Conservation (phyloP, 2,113 vertebrate species). For the Corythoichthys intestinalis region DNA sequence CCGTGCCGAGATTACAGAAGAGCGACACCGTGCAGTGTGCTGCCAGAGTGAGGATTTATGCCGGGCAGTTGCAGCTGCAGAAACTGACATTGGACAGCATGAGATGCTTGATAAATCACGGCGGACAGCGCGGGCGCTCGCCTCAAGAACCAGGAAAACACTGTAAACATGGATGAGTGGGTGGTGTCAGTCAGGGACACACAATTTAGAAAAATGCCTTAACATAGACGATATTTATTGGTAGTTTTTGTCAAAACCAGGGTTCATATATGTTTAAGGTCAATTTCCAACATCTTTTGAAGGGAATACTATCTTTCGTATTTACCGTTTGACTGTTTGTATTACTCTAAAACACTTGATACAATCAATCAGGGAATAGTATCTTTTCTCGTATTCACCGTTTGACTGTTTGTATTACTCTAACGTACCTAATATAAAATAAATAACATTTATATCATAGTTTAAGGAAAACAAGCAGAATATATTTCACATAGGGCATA, state of each 20-base stretch:
- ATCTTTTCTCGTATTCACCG: too few species aligned
- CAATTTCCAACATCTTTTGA: too few species aligned
- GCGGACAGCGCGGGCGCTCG: constrained; percentile 64
- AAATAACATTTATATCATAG: too few species aligned
- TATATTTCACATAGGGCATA: too few species aligned
- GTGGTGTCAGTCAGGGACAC: constrained; percentile 18
- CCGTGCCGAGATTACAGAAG: constrained; percentile 55
- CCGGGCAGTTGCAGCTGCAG: constrained; percentile 69
- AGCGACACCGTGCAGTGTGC: constrained; percentile 50
- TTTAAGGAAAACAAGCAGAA: too few species aligned
- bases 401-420: too few species aligned
- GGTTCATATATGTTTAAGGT: background rate
- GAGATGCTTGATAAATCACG: constrained; percentile 72
- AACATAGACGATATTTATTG: background rate
- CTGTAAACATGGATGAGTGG: constrained; percentile 25
- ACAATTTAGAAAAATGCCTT: background rate
- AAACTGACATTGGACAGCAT: constrained; percentile 71
- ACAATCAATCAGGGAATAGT: too few species aligned
- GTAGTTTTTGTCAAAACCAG: background rate
- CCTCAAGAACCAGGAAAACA: constrained; percentile 60
- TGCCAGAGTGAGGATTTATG: constrained; percentile 73
- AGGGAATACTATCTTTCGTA: too few species aligned
- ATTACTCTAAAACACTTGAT: too few species aligned
- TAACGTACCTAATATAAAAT: too few species aligned
- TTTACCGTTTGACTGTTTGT: too few species aligned